Evolutionary conservation across 2,113 vertebrate genomes (phyloP).

Genomic region (Actinemys pallida): DNA sequence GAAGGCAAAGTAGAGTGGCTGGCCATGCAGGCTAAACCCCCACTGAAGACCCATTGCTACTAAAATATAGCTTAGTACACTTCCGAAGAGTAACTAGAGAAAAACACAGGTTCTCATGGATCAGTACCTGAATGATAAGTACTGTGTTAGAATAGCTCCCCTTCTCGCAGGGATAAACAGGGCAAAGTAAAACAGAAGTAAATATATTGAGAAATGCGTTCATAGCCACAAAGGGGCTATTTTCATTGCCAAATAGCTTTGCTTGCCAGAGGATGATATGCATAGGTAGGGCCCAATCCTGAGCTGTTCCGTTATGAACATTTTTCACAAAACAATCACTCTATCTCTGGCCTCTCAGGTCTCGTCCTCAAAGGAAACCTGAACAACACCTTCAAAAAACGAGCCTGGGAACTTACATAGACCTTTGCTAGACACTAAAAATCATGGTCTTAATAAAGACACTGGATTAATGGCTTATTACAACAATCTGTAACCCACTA

Average conservation of each 20-base stretch:
- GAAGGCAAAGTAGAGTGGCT: background rate
- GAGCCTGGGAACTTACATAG: no score
- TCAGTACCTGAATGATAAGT: background rate
- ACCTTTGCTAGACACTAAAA: no score
- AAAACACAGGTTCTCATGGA: background rate
- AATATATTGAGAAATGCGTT: background rate
- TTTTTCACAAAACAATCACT: no score
- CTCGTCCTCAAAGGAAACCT: no score
- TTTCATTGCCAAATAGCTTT: background rate
- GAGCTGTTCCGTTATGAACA: background rate
- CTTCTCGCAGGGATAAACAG: background rate
- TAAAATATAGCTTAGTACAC: background rate
- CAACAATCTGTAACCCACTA: no score
- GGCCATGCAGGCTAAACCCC: background rate
- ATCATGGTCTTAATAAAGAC: no score
- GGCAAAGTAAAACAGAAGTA: rapidly evolving
- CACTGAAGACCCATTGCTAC: background rate
- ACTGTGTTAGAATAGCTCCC: background rate
- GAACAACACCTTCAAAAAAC: no score
- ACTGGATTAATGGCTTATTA: no score
- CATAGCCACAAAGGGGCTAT: background rate
- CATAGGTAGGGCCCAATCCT: background rate
- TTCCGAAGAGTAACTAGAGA: background rate
- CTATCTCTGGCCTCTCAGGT: no score
- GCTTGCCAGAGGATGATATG: background rate